A percentile compares a stretch with the other conserved stretches of the same genome.
Conservation (phyloP, 2,113 vertebrate species). For the Hemichromis elongatus region DNA sequence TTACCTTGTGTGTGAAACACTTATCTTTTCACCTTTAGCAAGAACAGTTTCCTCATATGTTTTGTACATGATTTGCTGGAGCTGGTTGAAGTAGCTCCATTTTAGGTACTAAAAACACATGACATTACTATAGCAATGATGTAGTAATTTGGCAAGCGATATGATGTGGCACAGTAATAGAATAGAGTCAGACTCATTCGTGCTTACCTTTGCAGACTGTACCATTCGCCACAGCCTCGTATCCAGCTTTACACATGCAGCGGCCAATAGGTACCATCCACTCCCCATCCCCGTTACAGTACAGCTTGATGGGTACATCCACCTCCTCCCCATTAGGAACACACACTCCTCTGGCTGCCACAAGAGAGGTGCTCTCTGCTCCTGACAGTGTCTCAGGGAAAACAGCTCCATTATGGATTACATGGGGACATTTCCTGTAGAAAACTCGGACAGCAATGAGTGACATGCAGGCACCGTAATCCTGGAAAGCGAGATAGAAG, state of each 20-base stretch:
- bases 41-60: not conserved
- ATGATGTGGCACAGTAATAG: not conserved
- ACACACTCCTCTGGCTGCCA: slow-evolving; percentile 87
- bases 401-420: slow-evolving; percentile 86
- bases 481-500: slow-evolving; percentile 96
- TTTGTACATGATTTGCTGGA: not conserved
- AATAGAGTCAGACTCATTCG: not conserved
- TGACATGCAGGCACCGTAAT: slow-evolving; percentile 96
- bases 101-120: not conserved
- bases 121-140: not conserved
- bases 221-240: slow-evolving; percentile 84
- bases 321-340: slow-evolving; percentile 91
- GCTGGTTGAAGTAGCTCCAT: not conserved
- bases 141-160: not conserved
- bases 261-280: slow-evolving; percentile 96
- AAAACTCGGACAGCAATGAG: slow-evolving; percentile 90
- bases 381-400: slow-evolving; percentile 94
- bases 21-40: not conserved
- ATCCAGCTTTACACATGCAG: slow-evolving; percentile 90
- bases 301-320: slow-evolving; percentile 94
- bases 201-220: slow-evolving; percentile 78
- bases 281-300: slow-evolving; percentile 93
- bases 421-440: slow-evolving; percentile 88
- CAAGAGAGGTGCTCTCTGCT: slow-evolving; percentile 93
- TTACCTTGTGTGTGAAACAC: not conserved